phyloP scores from a whole-genome alignment of 2,797 vertebrate species.

The Microcaecilia unicolor region DNA sequence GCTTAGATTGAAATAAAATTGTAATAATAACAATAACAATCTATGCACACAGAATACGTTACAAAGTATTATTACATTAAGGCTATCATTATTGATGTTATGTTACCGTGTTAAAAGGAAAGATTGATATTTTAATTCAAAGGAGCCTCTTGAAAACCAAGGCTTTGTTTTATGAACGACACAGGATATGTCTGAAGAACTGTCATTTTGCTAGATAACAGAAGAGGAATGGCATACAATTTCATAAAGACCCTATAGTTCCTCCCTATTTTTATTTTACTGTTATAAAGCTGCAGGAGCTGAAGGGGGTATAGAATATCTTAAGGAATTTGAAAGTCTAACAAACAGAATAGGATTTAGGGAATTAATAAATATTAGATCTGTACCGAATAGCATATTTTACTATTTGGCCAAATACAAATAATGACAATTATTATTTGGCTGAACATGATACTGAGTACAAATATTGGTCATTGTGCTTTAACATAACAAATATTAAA shows the following conservation, averaged over 20 bases:
- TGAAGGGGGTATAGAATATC: neutral
- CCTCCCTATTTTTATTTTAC: neutral
- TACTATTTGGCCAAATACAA: no score
- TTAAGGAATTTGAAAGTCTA: no score
- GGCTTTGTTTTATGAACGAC: neutral
- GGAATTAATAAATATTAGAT: neutral
- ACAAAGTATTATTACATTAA: constrained; percentile 7
- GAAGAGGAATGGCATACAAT: neutral
- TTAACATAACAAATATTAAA: no score
- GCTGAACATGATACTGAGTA: no score
- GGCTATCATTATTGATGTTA: constrained; percentile 13
- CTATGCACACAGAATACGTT: constrained; percentile 8
- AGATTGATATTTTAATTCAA: constrained; percentile 11
- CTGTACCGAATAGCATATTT: no score
- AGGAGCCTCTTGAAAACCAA: constrained; percentile 1
- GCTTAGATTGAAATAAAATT: constrained; percentile 43
- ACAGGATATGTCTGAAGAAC: constrained; percentile 7
- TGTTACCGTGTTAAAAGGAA: neutral
- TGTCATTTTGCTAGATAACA: neutral
- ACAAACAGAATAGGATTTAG: neutral
- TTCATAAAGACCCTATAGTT: neutral
- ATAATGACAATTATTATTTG: no score
- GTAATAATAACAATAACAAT: constrained; percentile 22
- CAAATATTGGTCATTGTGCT: no score
- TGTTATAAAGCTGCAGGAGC: neutral